Evolutionary conservation across 2,888 invertebrate genomes (phyloP).

Genomic region (Itoplectis maculator): DNA sequence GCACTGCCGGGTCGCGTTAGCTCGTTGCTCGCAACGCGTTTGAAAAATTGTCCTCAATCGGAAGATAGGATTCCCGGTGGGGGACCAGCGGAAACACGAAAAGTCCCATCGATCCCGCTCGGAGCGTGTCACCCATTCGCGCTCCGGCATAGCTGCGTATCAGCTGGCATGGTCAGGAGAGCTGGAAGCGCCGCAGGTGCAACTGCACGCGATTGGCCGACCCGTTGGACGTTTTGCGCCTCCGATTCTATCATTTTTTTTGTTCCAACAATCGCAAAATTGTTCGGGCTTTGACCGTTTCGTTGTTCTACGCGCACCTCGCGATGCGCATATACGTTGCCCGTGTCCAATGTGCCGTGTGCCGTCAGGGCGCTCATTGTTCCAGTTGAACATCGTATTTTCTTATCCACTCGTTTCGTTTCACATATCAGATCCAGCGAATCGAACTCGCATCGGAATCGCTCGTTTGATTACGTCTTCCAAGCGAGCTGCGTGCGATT

Average conservation of each 20-base stretch:
- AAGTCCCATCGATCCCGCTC: slow-evolving; percentile 44
- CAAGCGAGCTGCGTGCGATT: not conserved
- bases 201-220: slow-evolving; percentile 53
- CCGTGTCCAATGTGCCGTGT: slow-evolving; percentile 27
- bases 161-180: slow-evolving; percentile 29
- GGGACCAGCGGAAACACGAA: slow-evolving; percentile 29
- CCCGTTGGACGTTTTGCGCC: slow-evolving; percentile 36
- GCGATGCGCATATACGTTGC: slow-evolving; percentile 20
- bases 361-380: not conserved
- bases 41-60: not conserved
- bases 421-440: not conserved
- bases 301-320: slow-evolving; percentile 34
- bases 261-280: slow-evolving; percentile 53
- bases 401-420: slow-evolving; percentile 4
- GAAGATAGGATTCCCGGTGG: slow-evolving; percentile 41
- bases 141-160: not conserved
- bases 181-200: slow-evolving; percentile 59
- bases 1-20: not conserved
- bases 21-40: not conserved
- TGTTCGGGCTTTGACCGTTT: slow-evolving; percentile 49
- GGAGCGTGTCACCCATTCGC: not conserved
- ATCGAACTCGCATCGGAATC: slow-evolving; percentile 27
- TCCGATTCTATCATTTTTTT: slow-evolving; percentile 49
- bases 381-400: not conserved
- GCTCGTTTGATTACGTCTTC: not conserved